Conservation (phyloP, 2,888 invertebrate species). For the Caenorhabditis parvicauda region DNA sequence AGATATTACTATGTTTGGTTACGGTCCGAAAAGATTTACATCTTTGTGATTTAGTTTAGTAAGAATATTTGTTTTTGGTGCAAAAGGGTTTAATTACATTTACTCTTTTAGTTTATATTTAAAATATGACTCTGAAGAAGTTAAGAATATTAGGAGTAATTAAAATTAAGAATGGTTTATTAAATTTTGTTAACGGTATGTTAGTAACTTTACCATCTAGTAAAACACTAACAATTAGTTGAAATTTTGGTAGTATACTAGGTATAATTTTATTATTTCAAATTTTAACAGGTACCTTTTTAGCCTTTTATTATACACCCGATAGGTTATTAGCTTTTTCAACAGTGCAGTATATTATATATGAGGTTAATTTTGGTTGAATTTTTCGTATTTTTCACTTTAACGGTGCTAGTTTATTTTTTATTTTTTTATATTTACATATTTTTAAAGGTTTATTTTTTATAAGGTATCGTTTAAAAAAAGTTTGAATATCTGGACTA, state of each 20-base stretch:
- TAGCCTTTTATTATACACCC: slow-evolving; percentile 62
- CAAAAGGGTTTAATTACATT: slow-evolving; percentile 35
- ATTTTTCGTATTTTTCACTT: slow-evolving; percentile 51
- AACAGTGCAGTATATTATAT: slow-evolving; percentile 62
- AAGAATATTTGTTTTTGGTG: slow-evolving; percentile 45
- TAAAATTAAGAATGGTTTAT: slow-evolving; percentile 32
- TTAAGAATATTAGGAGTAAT: slow-evolving; percentile 44
- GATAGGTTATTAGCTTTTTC: slow-evolving; percentile 59
- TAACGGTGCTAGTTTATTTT: slow-evolving; percentile 49
- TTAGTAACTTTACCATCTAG: slow-evolving; percentile 35
- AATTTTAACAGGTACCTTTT: slow-evolving; percentile 62
- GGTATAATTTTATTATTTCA: slow-evolving; percentile 61
- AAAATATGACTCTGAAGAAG: slow-evolving; percentile 49
- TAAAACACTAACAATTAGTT: slow-evolving; percentile 47
- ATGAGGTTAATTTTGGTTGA: slow-evolving; percentile 60
- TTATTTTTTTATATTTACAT: slow-evolving; percentile 53
- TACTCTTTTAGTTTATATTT: slow-evolving; percentile 43
- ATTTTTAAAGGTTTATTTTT: slow-evolving; percentile 65
- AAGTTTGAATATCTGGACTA: slow-evolving; percentile 73
- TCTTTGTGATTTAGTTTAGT: slow-evolving; percentile 42
- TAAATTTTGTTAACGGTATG: slow-evolving; percentile 44
- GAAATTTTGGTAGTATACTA: slow-evolving; percentile 63
- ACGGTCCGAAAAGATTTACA: slow-evolving; percentile 38
- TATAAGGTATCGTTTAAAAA: slow-evolving; percentile 66
- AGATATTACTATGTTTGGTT: slow-evolving; percentile 45